Base-by-base conservation (phyloP, 2,888 invertebrate species). In the Malthinus flaveolus region DNA sequence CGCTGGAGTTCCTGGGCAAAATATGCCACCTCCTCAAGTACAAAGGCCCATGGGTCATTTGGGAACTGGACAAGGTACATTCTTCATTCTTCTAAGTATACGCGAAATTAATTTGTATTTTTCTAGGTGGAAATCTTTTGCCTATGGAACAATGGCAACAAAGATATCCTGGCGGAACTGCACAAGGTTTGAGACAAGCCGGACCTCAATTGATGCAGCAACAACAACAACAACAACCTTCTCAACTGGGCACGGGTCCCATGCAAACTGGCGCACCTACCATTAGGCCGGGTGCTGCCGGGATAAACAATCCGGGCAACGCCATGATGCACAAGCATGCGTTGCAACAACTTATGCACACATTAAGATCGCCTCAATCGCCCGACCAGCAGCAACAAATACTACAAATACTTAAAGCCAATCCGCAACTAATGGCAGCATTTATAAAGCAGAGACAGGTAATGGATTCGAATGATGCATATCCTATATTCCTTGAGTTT, bases 371-470 rank as follows among this genome's bases (percentile, higher is more conserved):
- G 69, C 95, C 96, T 50, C 90, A 90, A 69, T 90, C 93, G 47
- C 91, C 91, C 65, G 94, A 96, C 74, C 96, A 97, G 75, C 96
- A 97, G 74, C 90, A 90, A 74, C 91, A 93, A 79, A 88, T 93
- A 61, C 82, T 96, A 62, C 88, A 90, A 72, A 94, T 97, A 73
- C 85, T 97, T 64, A 95, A 95, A 79, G 90, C 91, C 65, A 95
- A 96, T 81, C 97, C 97, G 36, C 93, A 93, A 70, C 84, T 97
- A 45, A 96, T 97, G 94, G 94, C 95, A 54, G 94, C 95, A 52
- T 95, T 95, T 75, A 91, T 97, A 66, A 94, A 95, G 73, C 93
- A 93, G 78, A 83, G 92, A 75, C 88, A 90, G 81, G 87, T 85
- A 23, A 23, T 42, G 23, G 15, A 23, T 23, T 42, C 23, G 7